Base-by-base conservation (phyloP, 2,113 vertebrate genomes). In the Anhinga rufa region DNA sequence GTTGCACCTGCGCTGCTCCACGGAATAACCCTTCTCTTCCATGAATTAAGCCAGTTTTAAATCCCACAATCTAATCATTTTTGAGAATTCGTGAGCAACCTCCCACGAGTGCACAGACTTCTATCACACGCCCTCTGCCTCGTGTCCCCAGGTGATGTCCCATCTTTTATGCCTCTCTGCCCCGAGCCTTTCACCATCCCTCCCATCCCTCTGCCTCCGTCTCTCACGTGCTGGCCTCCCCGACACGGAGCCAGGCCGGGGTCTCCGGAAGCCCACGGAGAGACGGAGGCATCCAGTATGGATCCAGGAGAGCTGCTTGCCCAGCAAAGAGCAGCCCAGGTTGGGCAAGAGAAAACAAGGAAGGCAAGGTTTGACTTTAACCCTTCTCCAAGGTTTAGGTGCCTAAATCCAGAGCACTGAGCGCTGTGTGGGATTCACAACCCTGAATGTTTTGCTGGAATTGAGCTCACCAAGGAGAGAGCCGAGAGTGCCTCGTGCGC, bases 181-280 rank as follows among this genome's bases (percentile, higher is more conserved):
- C 34, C 46, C 16, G 6, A 52, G 54, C 17, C 36, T 24, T 58
- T 32, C 22, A 3, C 36, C 46, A 9, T 17, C 46, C 48, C 28
- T 68, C 44, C 25, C 2, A 40, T 46, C 62, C 62, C 20, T 61
- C 62, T 38, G 54, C 31, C 40, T 82, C 52, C 46, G 8, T 17
- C 54, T 17, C 61, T 38, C 2, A 4, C 2, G 2, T 28, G 38
- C 76, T 57, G 57, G 66, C n/a, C 15, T 13, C 28, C 17, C n/a
- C 1, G 1, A 12, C 14, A 18, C 3, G 2, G 20, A 28, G 65
- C 58, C 3, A 8, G 9, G 24, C 29, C 9, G 0, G 31, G 51
- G 18, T 29, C 9, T 32, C 32, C 48, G 7, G 20, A 19, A 26
- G 75, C 61, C 40, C 40, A 3, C 0, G 3, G 76, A 18, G 48